Evolutionary conservation across 1,140 invertebrate species (phyloP), one percentile per base, ranked within the genome.

Genomic region (Pissodes strobi): DNA sequence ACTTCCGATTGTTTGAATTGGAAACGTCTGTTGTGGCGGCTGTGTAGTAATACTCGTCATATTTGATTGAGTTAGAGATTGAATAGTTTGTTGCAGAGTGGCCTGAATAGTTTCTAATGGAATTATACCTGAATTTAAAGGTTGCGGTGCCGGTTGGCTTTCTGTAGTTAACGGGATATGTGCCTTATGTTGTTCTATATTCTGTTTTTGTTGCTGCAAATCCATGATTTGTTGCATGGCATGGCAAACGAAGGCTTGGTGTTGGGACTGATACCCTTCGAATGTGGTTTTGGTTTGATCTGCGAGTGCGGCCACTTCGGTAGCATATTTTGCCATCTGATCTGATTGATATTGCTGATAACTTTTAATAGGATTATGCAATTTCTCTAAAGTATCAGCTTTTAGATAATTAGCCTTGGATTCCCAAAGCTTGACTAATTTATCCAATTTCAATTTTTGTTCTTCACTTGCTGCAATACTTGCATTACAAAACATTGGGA

Each of bases 401-500:
- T 90, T 88, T 77, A 98, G 94, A 79, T 97, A 97, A 81, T 96
- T 95, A 64, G 90, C 90, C 79, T 98, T 97, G 55, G 93, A 93
- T 78, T 97, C 94, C 96, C 96, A 99, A 9, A 98, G 81, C 49
- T 89, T 92, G 15, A 97, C 81, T 45, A 98, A 80, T 83, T 98
- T 98, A 72, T 91, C 90, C 37, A 98, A 81, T 81, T 97, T 98
- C 67, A 85, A 85, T 70, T 91, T 87, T 79, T 95, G 93, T 27
- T 97, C 94, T 45, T 93, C 90, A 17, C 83, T 88, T 45, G 92
- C 90, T 82, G 84, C 83, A 79, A 87, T 83, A 78, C 89, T 90
- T 46, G 94, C 88, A 79, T 92, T 92, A 82, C 94, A 97, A 84
- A 97, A 98, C 88, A 97, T 95, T 68, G 95, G 94, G 70, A 97